Percentiles rank a stretch among this genome's conserved stretches.
These are phyloP conservation scores for Eupsilia transversa DNA, from an alignment of 2,888 invertebrate genomes.

Conservation along the genomic window DNA sequence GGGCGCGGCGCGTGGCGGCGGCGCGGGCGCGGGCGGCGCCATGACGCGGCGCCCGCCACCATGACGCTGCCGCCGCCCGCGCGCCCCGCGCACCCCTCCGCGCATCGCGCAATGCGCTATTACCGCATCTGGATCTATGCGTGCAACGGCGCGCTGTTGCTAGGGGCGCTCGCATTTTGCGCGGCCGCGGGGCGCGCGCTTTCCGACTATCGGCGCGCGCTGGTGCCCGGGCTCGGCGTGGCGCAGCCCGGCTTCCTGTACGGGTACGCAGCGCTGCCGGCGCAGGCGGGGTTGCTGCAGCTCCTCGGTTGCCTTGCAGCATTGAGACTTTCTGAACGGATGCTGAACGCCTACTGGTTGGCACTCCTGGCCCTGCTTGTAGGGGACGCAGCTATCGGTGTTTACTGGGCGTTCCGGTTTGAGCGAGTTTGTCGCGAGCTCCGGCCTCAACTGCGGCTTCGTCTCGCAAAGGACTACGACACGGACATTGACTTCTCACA, in stretches of 20 bases:
- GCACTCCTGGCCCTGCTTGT: constrained; percentile 94
- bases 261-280: constrained; percentile 95
- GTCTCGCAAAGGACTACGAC: constrained; percentile 93
- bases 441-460: constrained; percentile 92
- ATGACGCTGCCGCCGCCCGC: constrained; percentile 91
- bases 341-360: constrained; percentile 96
- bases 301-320: constrained; percentile 96
- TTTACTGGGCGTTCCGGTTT: constrained; percentile 96
- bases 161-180: constrained; percentile 95
- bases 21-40: constrained; percentile 90
- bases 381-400: constrained; percentile 95
- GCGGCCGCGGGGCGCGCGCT: constrained; percentile 94
- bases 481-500: constrained; percentile 93
- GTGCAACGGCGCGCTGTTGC: constrained; percentile 96
- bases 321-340: constrained; percentile 94
- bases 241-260: constrained; percentile 96
- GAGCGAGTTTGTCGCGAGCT: constrained; percentile 94
- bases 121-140: constrained; percentile 98
- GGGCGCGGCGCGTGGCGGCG: constrained; percentile 90
- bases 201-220: constrained; percentile 93
- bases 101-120: constrained; percentile 93
- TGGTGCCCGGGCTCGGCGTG: constrained; percentile 94
- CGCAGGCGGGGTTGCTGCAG: constrained; percentile 93
- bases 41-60: constrained; percentile 90
- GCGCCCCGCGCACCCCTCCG: constrained; percentile 89